Evolutionary conservation across 2,113 vertebrate genomes (phyloP), one percentile per base, ranked within the genome.

Genomic region (Verasper variegatus): DNA sequence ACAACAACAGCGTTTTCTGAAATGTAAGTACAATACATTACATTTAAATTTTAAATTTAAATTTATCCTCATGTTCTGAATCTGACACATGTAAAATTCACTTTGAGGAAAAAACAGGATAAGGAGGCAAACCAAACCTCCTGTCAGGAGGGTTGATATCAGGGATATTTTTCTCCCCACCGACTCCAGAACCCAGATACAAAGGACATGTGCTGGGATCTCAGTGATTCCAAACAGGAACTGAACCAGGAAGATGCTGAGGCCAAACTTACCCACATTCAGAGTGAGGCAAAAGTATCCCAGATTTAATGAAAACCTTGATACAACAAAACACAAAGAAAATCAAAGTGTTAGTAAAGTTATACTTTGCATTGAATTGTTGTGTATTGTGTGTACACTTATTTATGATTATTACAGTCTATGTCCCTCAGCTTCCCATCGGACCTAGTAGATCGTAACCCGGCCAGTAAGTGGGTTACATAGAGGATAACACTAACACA

Each of bases 271-370:
- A 2, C 59, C 89, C 24, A 93, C 62, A 24, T 86, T 93, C 9
- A 92, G 27, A 14, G 9, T 18, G 58, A 95, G 54, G 2, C 64
- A 88, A 1, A 82, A 88, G 70, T 91, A 94, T 55, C 68, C 74
- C 0, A 93, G 85, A 56, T 86, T 89, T 0, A 91, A 0, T 0
- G 87, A 76, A 81, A 93, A 93, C 92, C 95, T 95, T 62, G 4
- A 47, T 3, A 77, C 17, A 6, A 54, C 52, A 70, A 56, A 62
- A 73, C 15, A 64, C 10, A 66, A 52, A 23, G 40, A 20, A 51
- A 8, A 26, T 52, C 47, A 1, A 49, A 49, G 7, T n/a, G n/a
- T n/a, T n/a, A n/a, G n/a, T n/a, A n/a, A n/a, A n/a, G n/a, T n/a
- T n/a, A n/a, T n/a, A n/a, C n/a, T n/a, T n/a, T n/a, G n/a, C n/a